Evolutionary conservation across 2,797 vertebrate genomes (phyloP), one percentile per base, ranked within the genome.

Genomic region (Rhinoraja longicauda): DNA sequence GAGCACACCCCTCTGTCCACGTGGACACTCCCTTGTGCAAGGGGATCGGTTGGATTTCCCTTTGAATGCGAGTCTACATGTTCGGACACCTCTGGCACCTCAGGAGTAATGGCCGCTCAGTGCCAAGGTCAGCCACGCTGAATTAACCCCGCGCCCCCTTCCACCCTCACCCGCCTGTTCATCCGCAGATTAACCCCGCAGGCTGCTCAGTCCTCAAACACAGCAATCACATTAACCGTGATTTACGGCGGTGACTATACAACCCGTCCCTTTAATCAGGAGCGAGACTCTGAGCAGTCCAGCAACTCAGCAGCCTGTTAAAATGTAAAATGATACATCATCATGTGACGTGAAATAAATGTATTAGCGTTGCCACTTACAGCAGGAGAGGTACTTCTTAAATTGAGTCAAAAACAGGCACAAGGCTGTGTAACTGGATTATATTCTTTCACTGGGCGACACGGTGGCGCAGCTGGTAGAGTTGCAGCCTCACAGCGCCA

Each of bases 261-360:
- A 93, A 95, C 96, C 96, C 95, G 96, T 93, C 96, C 96, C 96
- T 93, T 93, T 95, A 94, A 95, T 94, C 57, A 95, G 93, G 94
- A 95, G 93, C 94, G 93, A 92, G 93, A 93, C 95, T 96, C 94
- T 94, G 93, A 95, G 95, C 96, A 95, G 96, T 96, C 96, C 96
- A 95, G 96, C 96, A 96, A 95, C 95, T 57, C 93, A 96, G 96
- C 95, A 95, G 96, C 96, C 96, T 96, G 96, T 96, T 96, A 96
- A 96, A 96, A 96, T 96, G 96, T 97, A 92, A 97, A 97, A 97
- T 96, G 97, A 96, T 96, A 96, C 96, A 96, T 96, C 96, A 96
- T 97, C 97, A 96, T 96, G 97, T 97, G 97, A 97, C 97, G 97
- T 97, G 97, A 97, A 96, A 96, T 97, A 97, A 97, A 97, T 97